A percentile compares a stretch with the other conserved stretches of the same genome.
Evolutionary conservation across 2,888 invertebrate species (phyloP).

Genomic region (Pammene fasciana): DNA sequence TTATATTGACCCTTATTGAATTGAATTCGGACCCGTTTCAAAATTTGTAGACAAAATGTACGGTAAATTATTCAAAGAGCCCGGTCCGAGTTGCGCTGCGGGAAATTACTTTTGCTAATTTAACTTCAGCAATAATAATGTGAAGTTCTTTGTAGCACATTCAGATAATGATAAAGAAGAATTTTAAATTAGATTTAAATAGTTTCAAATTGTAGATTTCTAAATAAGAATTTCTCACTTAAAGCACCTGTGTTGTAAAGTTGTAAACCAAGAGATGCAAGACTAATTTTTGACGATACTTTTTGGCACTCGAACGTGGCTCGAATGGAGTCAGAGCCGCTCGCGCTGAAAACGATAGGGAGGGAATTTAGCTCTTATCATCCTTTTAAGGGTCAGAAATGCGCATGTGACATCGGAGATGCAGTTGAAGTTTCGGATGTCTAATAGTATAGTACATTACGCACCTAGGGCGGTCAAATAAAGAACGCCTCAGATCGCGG

Average conservation of each 20-base stretch:
- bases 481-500: too few species aligned
- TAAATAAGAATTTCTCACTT: not conserved
- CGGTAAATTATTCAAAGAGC: slow-evolving; percentile 39
- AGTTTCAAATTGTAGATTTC: not conserved
- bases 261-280: too few species aligned
- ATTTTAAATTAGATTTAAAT: slow-evolving; percentile 9
- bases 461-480: too few species aligned
- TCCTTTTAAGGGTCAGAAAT: too few species aligned
- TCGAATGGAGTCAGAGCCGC: too few species aligned
- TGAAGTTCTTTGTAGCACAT: slow-evolving; percentile 15
- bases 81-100: slow-evolving; percentile 22
- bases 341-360: too few species aligned
- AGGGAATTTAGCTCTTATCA: too few species aligned
- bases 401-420: too few species aligned
- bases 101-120: slow-evolving; percentile 36
- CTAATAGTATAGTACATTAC: too few species aligned
- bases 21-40: slow-evolving; percentile 38
- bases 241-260: not conserved
- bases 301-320: too few species aligned
- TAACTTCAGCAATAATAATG: slow-evolving; percentile 21
- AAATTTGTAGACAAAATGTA: slow-evolving; percentile 37
- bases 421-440: too few species aligned
- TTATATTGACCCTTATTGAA: slow-evolving; percentile 42
- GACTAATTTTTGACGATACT: too few species aligned
- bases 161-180: not conserved